phyloP scores from a whole-genome alignment of 64 coral and sea anemone genomes.

The Montipora sp. region DNA sequence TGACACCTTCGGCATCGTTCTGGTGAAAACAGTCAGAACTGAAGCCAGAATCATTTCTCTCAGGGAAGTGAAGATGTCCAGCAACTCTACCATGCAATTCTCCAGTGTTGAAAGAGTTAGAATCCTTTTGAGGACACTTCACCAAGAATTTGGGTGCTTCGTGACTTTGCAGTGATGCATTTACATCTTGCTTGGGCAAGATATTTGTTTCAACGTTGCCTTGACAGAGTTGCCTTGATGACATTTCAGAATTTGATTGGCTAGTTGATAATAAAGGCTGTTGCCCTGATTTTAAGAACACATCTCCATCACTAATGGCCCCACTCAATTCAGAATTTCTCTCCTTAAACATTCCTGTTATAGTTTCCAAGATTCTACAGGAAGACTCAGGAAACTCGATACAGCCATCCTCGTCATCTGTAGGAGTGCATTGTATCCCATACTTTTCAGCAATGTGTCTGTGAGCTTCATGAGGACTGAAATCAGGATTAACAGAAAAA shows the following conservation, averaged over 20 bases:
- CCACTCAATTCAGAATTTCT: conserved; percentile 27
- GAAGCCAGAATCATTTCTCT: conserved; percentile 74
- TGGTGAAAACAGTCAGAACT: conserved; percentile 63
- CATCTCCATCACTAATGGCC: conserved; percentile 55
- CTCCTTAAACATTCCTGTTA: conserved; percentile 79
- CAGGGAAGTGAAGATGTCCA: not conserved
- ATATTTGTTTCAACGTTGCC: conserved; percentile 9
- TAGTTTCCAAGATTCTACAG: conserved; percentile 71
- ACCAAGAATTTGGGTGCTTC: not conserved
- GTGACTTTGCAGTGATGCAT: not conserved
- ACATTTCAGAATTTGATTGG: conserved; percentile 68
- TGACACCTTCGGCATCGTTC: conserved; percentile 50
- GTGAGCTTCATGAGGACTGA: conserved; percentile 71
- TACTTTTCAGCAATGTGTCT: conserved; percentile 75
- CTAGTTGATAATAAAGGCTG: conserved; percentile 33
- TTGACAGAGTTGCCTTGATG: not conserved
- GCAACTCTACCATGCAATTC: not conserved
- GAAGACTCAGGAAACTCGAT: conserved; percentile 76
- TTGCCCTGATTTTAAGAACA: not conserved
- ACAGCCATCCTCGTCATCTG: conserved; percentile 49
- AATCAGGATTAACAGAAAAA: conserved; percentile 80
- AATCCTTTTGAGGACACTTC: not conserved
- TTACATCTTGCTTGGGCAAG: not conserved
- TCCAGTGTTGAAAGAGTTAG: not conserved
- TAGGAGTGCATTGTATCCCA: conserved; percentile 70